Evolutionary conservation across 2,113 vertebrate genomes (phyloP), one percentile per base, ranked within the genome.

Genomic region (Tragulus kanchil): DNA sequence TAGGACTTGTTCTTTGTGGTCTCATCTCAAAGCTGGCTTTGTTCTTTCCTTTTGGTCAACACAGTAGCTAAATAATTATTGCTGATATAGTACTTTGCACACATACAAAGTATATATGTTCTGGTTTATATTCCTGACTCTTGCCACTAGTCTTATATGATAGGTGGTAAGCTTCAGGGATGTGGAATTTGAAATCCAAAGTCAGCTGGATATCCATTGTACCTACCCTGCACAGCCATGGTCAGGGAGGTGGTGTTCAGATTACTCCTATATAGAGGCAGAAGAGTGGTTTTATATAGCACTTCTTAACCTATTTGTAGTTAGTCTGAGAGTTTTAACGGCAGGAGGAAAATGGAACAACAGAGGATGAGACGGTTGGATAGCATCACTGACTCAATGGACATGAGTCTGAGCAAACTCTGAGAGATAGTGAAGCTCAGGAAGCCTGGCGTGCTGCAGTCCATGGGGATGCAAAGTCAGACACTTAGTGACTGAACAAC

Each of bases 201-300:
- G 62, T 65, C 21, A 67, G 16, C 19, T 78, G 13, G 64, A 58
- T 87, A 23, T 23, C 59, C 75, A 0, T 31, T 92, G 48, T 59
- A 79, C 16, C 31, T 86, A 77, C 54, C 96, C 59, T 88, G 82
- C 92, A 95, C 75, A 98, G 91, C 84, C 94, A 88, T 88, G n/a
- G 28, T 48, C 31, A 50, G 42, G 7, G 42, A n/a, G 56, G 17
- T 62, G 45, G 52, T 58, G 31, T 61, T 64, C 50, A 90, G 26
- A 96, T 89, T 54, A 83, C 3, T 36, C 26, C 31, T 10, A 8
- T 16, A 36, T 11, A 79, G n/a, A 94, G 16, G 36, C 17, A 75
- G 23, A 13, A 77, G 42, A 45, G 5, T 3, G 7, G 2, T 78
- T 79, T 94, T 58, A 48, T 65, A 28, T 52, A 59, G 25, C 16